Evolutionary conservation across 2,113 vertebrate genomes (phyloP).

Genomic region (Malurus cyaneus): DNA sequence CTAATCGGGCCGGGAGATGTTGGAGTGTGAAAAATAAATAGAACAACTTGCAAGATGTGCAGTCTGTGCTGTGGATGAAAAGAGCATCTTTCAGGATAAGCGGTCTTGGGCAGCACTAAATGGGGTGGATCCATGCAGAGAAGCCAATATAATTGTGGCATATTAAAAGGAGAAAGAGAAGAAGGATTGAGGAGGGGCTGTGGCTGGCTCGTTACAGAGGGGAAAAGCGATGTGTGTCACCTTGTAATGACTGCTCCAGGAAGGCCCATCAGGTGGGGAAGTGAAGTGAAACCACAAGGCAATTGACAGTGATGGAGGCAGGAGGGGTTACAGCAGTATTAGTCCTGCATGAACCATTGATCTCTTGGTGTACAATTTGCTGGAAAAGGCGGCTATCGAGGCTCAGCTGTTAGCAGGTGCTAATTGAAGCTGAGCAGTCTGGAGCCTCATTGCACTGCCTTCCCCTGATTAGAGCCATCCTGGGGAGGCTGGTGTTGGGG

Average conservation of each 20-base stretch:
- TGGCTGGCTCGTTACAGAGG: neutral
- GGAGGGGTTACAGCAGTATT: neutral
- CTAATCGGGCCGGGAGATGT: neutral
- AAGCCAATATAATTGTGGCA: slow-evolving; percentile 7
- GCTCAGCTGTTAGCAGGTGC: neutral
- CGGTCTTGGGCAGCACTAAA: neutral
- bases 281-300: slow-evolving; percentile 4
- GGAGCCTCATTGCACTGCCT: neutral
- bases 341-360: neutral
- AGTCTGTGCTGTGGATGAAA: neutral
- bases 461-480: neutral
- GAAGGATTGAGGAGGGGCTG: neutral
- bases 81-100: slow-evolving; percentile 2
- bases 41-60: neutral
- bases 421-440: neutral
- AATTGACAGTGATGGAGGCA: neutral
- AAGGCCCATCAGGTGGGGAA: slow-evolving; percentile 10
- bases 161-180: slow-evolving; percentile 5
- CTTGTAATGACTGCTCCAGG: slow-evolving; percentile 8
- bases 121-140: slow-evolving; percentile 27
- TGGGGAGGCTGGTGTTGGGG: neutral
- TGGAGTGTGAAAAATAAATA: neutral
- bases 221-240: neutral
- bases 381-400: neutral
- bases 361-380: neutral